Evolutionary conservation across 2,113 vertebrate species (phyloP).

Genomic region (Hystrix cristata): DNA sequence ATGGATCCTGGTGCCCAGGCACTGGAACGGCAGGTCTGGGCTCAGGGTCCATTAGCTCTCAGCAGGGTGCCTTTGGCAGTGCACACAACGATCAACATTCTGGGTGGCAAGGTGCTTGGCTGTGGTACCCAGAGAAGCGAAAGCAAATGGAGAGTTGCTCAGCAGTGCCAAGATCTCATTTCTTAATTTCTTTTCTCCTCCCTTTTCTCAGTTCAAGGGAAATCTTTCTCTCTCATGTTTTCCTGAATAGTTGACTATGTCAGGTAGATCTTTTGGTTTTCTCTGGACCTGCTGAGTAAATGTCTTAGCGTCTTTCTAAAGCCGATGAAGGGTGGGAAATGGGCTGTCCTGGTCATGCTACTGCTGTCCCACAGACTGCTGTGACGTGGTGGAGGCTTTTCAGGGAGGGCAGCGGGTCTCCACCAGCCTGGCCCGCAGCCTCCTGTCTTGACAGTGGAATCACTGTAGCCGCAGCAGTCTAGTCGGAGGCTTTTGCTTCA

Average conservation of each 20-base stretch:
- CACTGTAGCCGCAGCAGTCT: no score
- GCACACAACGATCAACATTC: neutral
- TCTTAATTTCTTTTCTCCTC: neutral
- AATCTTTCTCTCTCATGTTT: neutral
- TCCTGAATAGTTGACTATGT: neutral
- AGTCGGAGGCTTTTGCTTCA: neutral
- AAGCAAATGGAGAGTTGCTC: neutral
- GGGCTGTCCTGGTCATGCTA: neutral
- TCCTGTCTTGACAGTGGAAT: neutral
- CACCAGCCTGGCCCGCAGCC: neutral
- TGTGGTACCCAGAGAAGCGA: neutral
- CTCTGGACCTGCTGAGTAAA: neutral
- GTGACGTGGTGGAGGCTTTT: no score
- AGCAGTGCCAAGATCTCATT: neutral
- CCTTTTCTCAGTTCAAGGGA: neutral
- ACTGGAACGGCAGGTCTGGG: neutral
- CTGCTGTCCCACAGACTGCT: neutral
- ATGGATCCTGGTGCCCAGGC: neutral
- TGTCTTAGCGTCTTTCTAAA: slow-evolving; percentile 35
- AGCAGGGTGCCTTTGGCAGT: neutral
- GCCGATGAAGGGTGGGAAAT: neutral
- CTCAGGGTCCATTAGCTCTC: neutral
- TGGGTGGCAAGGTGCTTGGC: neutral
- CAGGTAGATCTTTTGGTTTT: slow-evolving; percentile 45
- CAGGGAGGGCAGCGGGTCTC: neutral